Evolutionary conservation across 2,113 vertebrate genomes (phyloP).

Genomic region (Datnioides undecimradiatus): DNA sequence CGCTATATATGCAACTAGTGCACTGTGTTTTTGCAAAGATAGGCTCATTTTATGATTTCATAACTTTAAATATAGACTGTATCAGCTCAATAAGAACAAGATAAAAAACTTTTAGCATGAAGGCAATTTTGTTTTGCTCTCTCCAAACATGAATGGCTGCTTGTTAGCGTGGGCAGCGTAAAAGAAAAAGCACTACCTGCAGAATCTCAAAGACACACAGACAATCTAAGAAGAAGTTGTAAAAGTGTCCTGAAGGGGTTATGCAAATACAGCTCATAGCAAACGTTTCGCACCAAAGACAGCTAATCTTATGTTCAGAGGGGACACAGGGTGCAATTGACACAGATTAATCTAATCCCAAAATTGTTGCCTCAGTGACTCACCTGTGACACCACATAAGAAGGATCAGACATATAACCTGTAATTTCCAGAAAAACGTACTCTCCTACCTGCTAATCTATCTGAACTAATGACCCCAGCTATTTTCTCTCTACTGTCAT

Average conservation of each 20-base stretch:
- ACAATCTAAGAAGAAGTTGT: not conserved
- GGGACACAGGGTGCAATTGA: slow-evolving; percentile 45
- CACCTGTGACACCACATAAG: slow-evolving; percentile 50
- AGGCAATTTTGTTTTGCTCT: not conserved
- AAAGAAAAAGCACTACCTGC: not conserved
- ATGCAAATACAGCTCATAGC: slow-evolving; percentile 25
- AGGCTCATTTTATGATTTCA: too few species aligned
- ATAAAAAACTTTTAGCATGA: not conserved
- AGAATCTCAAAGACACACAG: not conserved
- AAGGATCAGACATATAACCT: slow-evolving; percentile 50
- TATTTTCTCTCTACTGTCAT: slow-evolving; percentile 31
- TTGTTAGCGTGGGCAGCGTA: not conserved
- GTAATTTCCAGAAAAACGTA: slow-evolving; percentile 55
- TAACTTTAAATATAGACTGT: not conserved
- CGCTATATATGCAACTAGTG: not conserved
- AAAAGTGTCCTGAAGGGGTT: not conserved
- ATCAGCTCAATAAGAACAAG: not conserved
- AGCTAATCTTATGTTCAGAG: slow-evolving; percentile 39
- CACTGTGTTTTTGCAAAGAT: not conserved
- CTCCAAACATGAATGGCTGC: not conserved
- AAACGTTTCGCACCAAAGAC: slow-evolving; percentile 8
- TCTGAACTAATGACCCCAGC: slow-evolving; percentile 51
- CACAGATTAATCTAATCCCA: slow-evolving; percentile 54
- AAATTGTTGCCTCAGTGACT: slow-evolving; percentile 45
- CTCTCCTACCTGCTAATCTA: slow-evolving; percentile 43